phyloP scores from a whole-genome alignment of 2,113 vertebrate genomes.

The Zosterops pallidus region DNA sequence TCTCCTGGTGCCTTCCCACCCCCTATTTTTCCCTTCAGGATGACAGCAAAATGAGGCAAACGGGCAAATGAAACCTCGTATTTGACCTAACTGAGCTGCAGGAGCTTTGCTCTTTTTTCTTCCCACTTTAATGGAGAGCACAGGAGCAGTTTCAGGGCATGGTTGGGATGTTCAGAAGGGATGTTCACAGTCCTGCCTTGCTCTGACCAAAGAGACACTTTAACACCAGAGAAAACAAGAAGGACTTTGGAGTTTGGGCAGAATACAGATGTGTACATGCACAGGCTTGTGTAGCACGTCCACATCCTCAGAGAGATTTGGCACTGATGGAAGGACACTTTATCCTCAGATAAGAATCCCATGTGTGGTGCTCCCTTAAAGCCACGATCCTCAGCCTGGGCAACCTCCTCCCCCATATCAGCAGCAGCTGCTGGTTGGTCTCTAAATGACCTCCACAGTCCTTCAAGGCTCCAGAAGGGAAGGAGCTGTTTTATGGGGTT shows the following conservation, averaged over 20 bases:
- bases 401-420: not conserved
- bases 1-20: conserved; percentile 25
- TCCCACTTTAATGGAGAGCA: not conserved
- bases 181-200: not conserved
- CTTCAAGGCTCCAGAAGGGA: not conserved
- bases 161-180: not conserved
- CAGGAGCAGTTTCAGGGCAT: not conserved
- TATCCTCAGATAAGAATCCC: not conserved
- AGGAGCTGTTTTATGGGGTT: conserved; percentile 12
- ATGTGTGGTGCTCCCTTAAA: not conserved
- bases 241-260: not conserved
- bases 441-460: not conserved
- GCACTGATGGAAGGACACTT: not conserved
- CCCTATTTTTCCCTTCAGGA: conserved; percentile 37
- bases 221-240: not conserved
- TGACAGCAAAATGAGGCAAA: conserved; percentile 39
- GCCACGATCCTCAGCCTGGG: not conserved
- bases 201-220: not conserved
- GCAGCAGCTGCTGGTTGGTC: not conserved
- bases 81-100: conserved; percentile 18
- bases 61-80: not conserved
- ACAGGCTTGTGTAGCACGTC: not conserved
- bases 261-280: not conserved
- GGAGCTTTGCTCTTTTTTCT: not conserved
- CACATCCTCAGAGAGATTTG: not conserved